Evolutionary conservation across 2,113 vertebrate genomes (phyloP), one percentile per base, ranked within the genome.

Genomic region (Sprattus sprattus): DNA sequence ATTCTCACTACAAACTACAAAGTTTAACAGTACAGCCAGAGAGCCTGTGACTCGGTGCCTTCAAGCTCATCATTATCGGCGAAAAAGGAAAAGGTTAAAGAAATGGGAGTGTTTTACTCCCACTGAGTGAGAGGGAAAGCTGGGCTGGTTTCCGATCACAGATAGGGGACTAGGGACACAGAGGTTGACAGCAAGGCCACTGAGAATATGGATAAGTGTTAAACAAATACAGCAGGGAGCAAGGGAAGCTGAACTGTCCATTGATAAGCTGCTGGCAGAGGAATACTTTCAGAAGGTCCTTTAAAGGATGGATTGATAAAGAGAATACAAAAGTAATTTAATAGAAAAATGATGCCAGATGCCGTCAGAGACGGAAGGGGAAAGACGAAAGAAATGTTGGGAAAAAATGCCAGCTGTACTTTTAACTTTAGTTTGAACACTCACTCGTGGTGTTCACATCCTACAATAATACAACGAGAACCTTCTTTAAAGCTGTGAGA

Each of bases 181-280:
- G 45, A 67, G 57, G 85, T 67, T 57, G 83, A 90, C 84, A 90
- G 86, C 75, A 44, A 90, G 89, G 88, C 88, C 83, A 80, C 86
- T 86, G 88, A 85, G 90, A 89, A 87, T 86, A 87, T 89, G 88
- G 86, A 87, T 78, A 89, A 88, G 87, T 85, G 85, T 50, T 87
- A 78, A 78, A 84, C 54, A 84, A 87, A 87, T 71, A 46, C 83
- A 15, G n/a, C 39, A 3, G 86, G 84, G 84, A 15, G 8, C 49
- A 52, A 18, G n/a, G 80, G 13, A 52, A 86, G 78, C 57, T 86
- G 78, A 78, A 88, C 50, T 44, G 49, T 64, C 39, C 86, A 67
- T 82, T 57, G 85, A 89, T 88, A 85, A 89, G 78, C 60, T 39
- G 86, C 6, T 20, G 44, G 60, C 82, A n/a, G 8, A 46, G 80